Percentiles rank a stretch among this genome's conserved stretches.
These are phyloP conservation scores for Chaetodon trifascialis DNA, from an alignment of 2,113 vertebrate species.

Conservation along the genomic window DNA sequence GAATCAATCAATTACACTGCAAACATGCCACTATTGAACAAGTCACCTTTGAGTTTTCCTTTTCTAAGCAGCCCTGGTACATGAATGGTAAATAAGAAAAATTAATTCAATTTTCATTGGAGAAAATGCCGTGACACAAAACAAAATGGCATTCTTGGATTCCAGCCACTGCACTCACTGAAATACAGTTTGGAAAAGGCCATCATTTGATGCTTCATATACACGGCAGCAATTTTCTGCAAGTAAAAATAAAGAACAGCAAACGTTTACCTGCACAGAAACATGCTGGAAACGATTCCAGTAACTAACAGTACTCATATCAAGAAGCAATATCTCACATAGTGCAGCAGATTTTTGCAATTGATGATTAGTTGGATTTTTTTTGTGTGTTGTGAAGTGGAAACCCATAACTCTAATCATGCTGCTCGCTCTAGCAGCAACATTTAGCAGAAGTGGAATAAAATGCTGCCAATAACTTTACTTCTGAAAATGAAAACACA, in stretches of 20 bases:
- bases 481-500: not conserved
- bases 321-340: not conserved
- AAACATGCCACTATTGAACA: not conserved
- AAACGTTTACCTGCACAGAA: not conserved
- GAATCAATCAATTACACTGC: not conserved
- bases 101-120: not conserved
- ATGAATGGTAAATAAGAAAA: not conserved
- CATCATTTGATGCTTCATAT: not conserved
- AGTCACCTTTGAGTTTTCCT: not conserved
- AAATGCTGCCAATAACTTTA: not conserved
- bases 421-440: not conserved
- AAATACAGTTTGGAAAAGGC: not conserved
- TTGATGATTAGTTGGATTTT: not conserved
- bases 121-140: not conserved
- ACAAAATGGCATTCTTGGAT: not conserved
- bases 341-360: not conserved
- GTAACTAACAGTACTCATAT: not conserved
- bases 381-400: not conserved
- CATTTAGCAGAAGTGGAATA: not conserved
- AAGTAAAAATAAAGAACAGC: not conserved
- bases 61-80: not conserved
- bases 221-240: not conserved
- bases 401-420: not conserved
- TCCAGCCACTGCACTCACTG: not conserved
- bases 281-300: not conserved